Conservation (phyloP, 2,888 invertebrate genomes). For the Onthophagus sagittarius region DNA sequence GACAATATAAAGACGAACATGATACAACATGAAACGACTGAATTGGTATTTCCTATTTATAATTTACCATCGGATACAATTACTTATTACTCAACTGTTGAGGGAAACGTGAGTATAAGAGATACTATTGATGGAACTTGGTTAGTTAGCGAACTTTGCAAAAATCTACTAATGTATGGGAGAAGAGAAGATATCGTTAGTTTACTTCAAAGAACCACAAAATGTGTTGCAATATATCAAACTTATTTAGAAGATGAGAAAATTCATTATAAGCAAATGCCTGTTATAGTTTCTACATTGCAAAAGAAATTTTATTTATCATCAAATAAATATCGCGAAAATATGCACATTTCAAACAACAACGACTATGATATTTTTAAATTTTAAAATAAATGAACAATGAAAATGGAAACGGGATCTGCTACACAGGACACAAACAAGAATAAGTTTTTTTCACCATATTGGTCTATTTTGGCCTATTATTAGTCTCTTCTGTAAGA, state of each 20-base stretch:
- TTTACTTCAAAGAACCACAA: constrained; percentile 39
- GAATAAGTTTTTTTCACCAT: too few relatives aligned
- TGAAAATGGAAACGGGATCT: too few relatives aligned
- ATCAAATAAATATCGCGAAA: constrained; percentile 15
- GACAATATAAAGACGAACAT: too few relatives aligned
- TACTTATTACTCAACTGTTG: background rate
- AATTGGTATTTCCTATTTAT: background rate
- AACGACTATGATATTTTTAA: too few relatives aligned
- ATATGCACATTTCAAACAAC: background rate
- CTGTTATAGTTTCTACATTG: constrained; percentile 21
- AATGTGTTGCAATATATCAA: constrained; percentile 39
- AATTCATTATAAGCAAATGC: constrained; percentile 15
- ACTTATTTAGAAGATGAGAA: background rate
- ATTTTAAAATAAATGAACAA: too few relatives aligned
- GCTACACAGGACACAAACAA: too few relatives aligned
- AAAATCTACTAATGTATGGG: constrained; percentile 38
- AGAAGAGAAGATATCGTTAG: constrained; percentile 41
- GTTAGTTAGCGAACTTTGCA: constrained; percentile 45
- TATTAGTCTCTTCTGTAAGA: too few relatives aligned
- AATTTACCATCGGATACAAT: background rate
- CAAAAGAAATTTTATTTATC: constrained; percentile 18
- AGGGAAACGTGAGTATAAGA: background rate
- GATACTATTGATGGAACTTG: constrained; percentile 36
- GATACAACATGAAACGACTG: background rate
- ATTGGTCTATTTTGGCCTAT: too few relatives aligned